A percentile compares a stretch with the other conserved stretches of the same genome.
Evolutionary conservation across 2,113 vertebrate species (phyloP).

Genomic region (Caracal caracal): DNA sequence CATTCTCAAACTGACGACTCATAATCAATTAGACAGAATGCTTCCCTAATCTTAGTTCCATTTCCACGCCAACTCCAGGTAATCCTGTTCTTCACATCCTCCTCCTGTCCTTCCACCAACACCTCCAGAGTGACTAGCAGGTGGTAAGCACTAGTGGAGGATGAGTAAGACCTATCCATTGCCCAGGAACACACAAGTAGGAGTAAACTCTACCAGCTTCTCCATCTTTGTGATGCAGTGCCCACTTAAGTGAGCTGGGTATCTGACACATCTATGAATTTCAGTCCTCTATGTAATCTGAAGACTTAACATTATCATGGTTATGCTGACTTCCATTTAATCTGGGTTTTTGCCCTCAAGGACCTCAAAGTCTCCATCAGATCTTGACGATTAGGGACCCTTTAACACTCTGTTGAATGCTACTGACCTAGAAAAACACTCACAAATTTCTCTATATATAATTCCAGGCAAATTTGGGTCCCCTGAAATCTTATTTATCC

Average conservation of each 20-base stretch:
- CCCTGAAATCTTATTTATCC: background rate
- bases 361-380: background rate
- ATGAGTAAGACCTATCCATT: background rate
- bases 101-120: background rate
- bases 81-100: background rate
- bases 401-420: background rate
- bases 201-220: background rate
- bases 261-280: background rate
- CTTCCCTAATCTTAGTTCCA: background rate
- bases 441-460: background rate
- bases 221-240: background rate
- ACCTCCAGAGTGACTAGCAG: background rate
- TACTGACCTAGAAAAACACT: background rate
- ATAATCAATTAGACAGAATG: background rate
- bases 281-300: background rate
- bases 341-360: background rate
- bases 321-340: background rate
- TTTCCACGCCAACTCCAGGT: background rate
- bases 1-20: background rate
- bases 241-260: background rate
- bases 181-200: background rate
- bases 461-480: background rate
- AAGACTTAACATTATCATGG: background rate
- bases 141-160: background rate
- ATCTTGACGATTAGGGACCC: background rate